phyloP scores from a whole-genome alignment of 2,888 invertebrate species.

The Meiosimyza platycephala region DNA sequence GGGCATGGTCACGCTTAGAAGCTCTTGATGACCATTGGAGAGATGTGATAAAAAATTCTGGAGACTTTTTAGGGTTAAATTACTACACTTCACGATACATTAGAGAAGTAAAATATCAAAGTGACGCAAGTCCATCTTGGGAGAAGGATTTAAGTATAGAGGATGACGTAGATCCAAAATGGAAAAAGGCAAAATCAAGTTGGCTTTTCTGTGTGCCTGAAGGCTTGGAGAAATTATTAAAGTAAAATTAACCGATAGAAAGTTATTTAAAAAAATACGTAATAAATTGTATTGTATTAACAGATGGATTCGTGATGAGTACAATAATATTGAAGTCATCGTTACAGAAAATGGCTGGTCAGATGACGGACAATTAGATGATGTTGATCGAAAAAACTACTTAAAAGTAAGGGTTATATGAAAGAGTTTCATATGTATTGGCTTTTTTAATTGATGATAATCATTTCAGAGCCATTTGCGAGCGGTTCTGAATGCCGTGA shows the following conservation, averaged over 20 bases:
- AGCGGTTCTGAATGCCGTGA: conserved; percentile 54
- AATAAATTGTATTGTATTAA: not conserved
- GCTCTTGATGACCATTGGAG: conserved; percentile 46
- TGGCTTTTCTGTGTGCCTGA: conserved; percentile 59
- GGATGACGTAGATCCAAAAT: conserved; percentile 48
- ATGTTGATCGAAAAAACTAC: conserved; percentile 61
- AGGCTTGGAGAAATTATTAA: conserved; percentile 53
- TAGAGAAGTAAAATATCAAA: conserved; percentile 44
- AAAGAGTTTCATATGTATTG: too few relatives aligned
- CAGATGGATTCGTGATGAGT: conserved; percentile 70
- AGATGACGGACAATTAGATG: conserved; percentile 64
- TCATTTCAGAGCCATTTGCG: conserved; percentile 53
- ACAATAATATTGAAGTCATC: conserved; percentile 70
- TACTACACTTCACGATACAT: conserved; percentile 56
- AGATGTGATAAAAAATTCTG: conserved; percentile 49
- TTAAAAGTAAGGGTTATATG: conserved; percentile 46
- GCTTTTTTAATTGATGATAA: conserved; percentile 43
- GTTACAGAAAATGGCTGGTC: conserved; percentile 74
- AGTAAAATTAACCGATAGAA: conserved; percentile 35
- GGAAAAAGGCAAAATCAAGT: conserved; percentile 53
- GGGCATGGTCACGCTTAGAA: conserved; percentile 54
- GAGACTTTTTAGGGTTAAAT: conserved; percentile 59
- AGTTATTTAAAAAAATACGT: too few relatives aligned
- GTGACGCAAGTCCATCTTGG: conserved; percentile 68
- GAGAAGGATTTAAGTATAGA: conserved; percentile 67